Evolutionary conservation across 2,113 vertebrate genomes (phyloP).

Genomic region (Acinonyx jubatus): DNA sequence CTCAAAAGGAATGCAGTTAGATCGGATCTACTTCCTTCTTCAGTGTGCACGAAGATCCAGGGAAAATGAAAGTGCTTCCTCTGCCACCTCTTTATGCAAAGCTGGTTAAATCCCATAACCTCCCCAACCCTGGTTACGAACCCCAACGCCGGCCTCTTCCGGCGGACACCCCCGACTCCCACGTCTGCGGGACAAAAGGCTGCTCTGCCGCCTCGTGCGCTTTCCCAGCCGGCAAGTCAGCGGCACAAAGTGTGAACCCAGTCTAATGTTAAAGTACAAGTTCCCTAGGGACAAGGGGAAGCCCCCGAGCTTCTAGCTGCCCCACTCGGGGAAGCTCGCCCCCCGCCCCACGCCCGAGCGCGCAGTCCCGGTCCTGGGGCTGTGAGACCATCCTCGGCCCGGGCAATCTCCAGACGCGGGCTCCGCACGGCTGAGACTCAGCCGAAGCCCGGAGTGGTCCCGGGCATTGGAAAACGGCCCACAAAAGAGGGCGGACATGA

Average conservation of each 20-base stretch:
- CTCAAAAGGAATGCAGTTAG: conserved; percentile 54
- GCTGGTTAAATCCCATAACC: background rate
- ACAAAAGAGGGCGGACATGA: background rate
- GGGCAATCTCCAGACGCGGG: background rate
- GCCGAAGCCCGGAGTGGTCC: background rate
- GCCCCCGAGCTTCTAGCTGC: background rate
- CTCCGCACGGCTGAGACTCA: background rate
- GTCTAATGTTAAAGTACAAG: background rate
- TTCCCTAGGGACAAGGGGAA: background rate
- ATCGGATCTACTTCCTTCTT: conserved; percentile 27
- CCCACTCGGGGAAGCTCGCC: background rate
- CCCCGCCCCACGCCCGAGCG: background rate
- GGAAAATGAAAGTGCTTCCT: background rate
- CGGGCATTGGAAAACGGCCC: background rate
- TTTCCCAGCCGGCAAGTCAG: background rate
- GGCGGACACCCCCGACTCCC: background rate
- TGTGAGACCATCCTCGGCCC: background rate
- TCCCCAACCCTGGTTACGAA: background rate
- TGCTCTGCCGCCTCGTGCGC: background rate
- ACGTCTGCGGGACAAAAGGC: conserved; percentile 49
- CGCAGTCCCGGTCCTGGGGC: background rate
- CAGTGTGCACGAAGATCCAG: background rate
- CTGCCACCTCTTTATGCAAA: background rate
- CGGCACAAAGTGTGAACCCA: background rate
- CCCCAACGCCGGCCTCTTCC: background rate